These are phyloP conservation scores for Aurelia coerulea DNA, from an alignment of 30 jellyfish, hydroid and myxozoan genomes.

Conservation along the genomic window DNA sequence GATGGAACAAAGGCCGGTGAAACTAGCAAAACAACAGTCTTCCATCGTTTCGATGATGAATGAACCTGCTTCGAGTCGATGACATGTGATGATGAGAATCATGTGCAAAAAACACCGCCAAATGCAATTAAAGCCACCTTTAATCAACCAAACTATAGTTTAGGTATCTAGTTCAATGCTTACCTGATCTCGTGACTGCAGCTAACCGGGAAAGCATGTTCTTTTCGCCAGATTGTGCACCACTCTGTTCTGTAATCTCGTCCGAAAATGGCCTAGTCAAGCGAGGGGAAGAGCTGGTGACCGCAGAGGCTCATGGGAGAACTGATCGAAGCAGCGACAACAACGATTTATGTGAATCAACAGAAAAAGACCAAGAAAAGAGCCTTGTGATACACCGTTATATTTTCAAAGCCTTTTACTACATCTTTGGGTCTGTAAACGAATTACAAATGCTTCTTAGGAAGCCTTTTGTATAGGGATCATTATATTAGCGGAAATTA, in stretches of 20 bases:
- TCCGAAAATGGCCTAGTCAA: constrained; percentile 64
- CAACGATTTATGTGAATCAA: neutral
- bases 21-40: neutral
- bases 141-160: neutral
- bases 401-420: neutral
- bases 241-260: neutral
- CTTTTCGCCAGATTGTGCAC: neutral
- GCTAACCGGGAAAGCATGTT: constrained; percentile 62
- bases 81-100: neutral
- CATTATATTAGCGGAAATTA: no score
- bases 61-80: neutral
- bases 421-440: no score
- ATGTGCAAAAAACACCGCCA: no score
- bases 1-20: neutral
- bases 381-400: neutral
- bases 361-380: neutral
- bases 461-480: neutral
- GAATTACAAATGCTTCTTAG: neutral
- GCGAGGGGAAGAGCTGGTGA: constrained; percentile 44
- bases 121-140: no score
- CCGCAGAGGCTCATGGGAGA: constrained; percentile 60
- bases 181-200: constrained; percentile 43
- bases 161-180: neutral
- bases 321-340: neutral
- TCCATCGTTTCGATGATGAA: neutral